phyloP scores from a whole-genome alignment of 2,888 invertebrate species.

The Lymantria dispar region DNA sequence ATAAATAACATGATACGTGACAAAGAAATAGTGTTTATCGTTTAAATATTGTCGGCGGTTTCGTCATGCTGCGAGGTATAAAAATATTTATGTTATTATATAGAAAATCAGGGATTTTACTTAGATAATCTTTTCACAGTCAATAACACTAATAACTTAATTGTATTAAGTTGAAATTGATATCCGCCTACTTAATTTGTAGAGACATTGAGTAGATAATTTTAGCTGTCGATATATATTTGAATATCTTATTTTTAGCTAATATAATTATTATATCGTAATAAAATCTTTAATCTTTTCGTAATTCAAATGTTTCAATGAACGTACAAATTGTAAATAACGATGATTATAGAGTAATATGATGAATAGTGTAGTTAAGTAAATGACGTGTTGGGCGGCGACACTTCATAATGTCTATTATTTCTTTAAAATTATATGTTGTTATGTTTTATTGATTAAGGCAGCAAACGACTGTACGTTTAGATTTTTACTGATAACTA shows the following conservation, averaged over 20 bases:
- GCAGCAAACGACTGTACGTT: neutral
- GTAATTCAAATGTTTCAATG: too few relatives aligned
- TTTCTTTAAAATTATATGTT: conserved; percentile 10
- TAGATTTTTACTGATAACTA: neutral
- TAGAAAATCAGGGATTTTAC: conserved; percentile 6
- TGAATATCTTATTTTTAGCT: too few relatives aligned
- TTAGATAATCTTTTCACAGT: conserved; percentile 11
- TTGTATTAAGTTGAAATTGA: conserved; percentile 19
- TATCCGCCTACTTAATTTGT: neutral
- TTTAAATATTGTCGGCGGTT: conserved; percentile 62
- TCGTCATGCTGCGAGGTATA: conserved; percentile 72
- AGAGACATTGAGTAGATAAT: too few relatives aligned
- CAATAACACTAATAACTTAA: conserved; percentile 25
- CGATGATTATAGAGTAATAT: conserved; percentile 1
- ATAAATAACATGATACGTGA: conserved; percentile 68
- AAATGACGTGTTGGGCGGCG: conserved; percentile 11
- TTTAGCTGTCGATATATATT: too few relatives aligned
- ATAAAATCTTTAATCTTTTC: too few relatives aligned
- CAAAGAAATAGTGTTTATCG: conserved; percentile 61
- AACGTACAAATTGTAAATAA: neutral
- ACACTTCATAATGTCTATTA: conserved; percentile 11
- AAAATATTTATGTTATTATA: conserved; percentile 26
- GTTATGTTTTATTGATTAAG: conserved; percentile 2
- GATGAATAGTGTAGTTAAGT: conserved; percentile 11
- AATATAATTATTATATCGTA: too few relatives aligned